Conservation (phyloP, 2,113 vertebrate genomes). For the Poicephalus gulielmi region DNA sequence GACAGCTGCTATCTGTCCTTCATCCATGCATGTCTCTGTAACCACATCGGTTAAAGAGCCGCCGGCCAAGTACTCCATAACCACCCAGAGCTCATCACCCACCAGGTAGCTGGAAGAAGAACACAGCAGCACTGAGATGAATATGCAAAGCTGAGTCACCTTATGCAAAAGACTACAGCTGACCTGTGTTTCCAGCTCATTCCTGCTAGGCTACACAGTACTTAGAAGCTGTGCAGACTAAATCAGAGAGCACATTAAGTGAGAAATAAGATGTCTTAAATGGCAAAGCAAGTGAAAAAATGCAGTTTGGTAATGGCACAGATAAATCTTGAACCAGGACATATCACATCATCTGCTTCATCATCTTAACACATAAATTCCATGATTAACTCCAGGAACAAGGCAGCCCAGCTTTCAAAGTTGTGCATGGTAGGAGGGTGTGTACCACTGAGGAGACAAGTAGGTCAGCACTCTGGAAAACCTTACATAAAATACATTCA, state of each 20-base stretch:
- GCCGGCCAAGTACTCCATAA: slow-evolving; percentile 98
- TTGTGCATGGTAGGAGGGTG: background rate
- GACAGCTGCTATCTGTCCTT: slow-evolving; percentile 98
- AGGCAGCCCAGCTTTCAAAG: background rate
- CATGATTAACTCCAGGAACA: background rate
- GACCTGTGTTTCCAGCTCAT: background rate
- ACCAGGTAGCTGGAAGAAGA: slow-evolving; percentile 89
- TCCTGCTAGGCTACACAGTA: background rate
- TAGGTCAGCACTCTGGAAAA: background rate
- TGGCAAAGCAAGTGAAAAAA: background rate
- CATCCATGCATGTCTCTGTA: slow-evolving; percentile 98
- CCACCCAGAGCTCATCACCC: slow-evolving; percentile 97
- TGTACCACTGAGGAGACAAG: background rate
- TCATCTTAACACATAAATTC: background rate
- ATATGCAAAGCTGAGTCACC: background rate
- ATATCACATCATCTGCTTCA: background rate
- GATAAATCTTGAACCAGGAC: background rate
- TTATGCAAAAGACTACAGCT: background rate
- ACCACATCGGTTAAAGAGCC: slow-evolving; percentile 97
- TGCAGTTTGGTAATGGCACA: background rate
- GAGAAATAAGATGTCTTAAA: background rate
- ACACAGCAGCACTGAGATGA: background rate
- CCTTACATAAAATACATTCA: background rate
- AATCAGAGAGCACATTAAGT: background rate
- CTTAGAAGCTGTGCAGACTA: background rate